phyloP scores from a whole-genome alignment of 2,113 vertebrate species.

The Gambusia holbrooki region DNA sequence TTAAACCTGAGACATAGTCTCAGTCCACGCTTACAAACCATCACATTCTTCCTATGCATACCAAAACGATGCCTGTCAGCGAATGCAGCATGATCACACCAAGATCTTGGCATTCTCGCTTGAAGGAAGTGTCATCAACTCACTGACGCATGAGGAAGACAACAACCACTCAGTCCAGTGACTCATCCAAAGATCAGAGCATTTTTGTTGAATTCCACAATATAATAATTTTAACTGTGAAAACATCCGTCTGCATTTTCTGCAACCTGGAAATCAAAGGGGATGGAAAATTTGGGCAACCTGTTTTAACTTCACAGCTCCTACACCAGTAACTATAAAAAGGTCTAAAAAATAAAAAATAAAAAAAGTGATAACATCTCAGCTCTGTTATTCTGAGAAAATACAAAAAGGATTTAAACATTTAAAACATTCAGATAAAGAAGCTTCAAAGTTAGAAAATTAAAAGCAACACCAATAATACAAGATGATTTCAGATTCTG shows the following conservation, averaged over 20 bases:
- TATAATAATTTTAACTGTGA: too few relatives aligned
- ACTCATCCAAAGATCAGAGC: neutral
- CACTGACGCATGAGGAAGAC: slow-evolving; percentile 6
- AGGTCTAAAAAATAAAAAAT: too few relatives aligned
- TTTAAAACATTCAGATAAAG: neutral
- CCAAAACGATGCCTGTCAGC: slow-evolving; percentile 19
- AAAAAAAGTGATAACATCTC: neutral
- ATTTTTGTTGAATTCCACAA: neutral
- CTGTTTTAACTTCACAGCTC: too few relatives aligned
- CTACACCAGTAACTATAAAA: neutral
- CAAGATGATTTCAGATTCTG: slow-evolving; percentile 27
- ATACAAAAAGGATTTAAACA: neutral
- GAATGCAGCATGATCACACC: slow-evolving; percentile 18
- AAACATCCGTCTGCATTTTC: too few relatives aligned
- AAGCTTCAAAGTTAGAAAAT: neutral
- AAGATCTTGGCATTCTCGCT: neutral
- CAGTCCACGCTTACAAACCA: neutral
- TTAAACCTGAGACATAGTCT: slow-evolving; percentile 14
- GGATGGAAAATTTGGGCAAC: too few relatives aligned
- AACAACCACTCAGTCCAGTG: neutral
- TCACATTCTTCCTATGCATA: slow-evolving; percentile 4
- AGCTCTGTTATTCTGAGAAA: neutral
- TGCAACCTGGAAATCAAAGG: too few relatives aligned
- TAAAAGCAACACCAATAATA: slow-evolving; percentile 25
- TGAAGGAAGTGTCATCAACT: slow-evolving; percentile 24